A percentile compares a stretch with the other conserved stretches of the same genome.
Conservation (phyloP, 2,797 vertebrate species). For the Zalophus californianus region DNA sequence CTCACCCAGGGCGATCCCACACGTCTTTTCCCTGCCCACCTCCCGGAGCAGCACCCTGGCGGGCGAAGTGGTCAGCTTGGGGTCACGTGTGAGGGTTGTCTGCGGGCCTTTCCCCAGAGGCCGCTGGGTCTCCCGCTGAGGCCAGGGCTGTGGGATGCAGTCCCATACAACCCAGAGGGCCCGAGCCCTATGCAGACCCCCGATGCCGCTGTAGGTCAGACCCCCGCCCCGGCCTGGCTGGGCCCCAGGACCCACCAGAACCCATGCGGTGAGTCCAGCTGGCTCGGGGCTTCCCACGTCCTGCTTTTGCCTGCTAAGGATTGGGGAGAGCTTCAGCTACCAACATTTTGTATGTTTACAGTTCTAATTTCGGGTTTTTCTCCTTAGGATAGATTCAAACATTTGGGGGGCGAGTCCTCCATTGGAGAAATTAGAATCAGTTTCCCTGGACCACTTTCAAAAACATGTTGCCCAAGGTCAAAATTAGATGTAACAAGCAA, state of each 20-base stretch:
- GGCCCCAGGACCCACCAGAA: fast-evolving
- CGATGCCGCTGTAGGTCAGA: not conserved
- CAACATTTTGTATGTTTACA: too few species aligned
- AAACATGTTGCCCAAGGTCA: too few species aligned
- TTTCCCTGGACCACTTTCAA: too few species aligned
- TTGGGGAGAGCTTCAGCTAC: not conserved
- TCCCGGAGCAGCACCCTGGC: not conserved
- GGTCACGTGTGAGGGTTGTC: not conserved
- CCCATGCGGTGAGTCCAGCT: too few species aligned
- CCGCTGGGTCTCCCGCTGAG: not conserved
- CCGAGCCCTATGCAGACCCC: not conserved
- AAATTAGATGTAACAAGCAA: too few species aligned
- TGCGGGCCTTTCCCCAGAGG: fast-evolving
- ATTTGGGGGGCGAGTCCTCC: not conserved
- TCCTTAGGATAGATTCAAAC: not conserved
- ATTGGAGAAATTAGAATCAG: not conserved
- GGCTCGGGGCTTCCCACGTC: not conserved
- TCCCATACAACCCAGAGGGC: too few species aligned
- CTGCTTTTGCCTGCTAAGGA: not conserved
- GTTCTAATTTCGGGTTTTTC: not conserved
- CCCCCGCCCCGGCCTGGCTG: fast-evolving
- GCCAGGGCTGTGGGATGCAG: not conserved
- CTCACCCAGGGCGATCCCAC: not conserved
- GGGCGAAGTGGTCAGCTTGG: fast-evolving
- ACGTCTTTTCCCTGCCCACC: not conserved